phyloP scores from a whole-genome alignment of 2,113 vertebrate genomes.

The Pipa parva region DNA sequence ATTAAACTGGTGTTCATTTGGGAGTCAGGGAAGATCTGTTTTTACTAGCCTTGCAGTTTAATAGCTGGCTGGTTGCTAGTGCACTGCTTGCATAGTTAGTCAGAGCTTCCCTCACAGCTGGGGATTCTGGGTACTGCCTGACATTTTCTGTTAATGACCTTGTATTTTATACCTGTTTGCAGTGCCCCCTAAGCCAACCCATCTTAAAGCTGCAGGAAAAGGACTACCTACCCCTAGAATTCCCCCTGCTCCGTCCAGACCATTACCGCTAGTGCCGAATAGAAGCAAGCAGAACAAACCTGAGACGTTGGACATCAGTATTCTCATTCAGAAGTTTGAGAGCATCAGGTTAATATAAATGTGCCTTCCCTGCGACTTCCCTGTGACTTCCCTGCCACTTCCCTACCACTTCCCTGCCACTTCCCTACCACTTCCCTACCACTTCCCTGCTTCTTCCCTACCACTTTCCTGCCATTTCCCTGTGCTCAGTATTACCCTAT shows the following conservation, averaged over 20 bases:
- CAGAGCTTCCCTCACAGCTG: neutral
- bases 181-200: slow-evolving; percentile 82
- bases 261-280: slow-evolving; percentile 69
- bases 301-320: slow-evolving; percentile 64
- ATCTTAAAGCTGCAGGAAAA: slow-evolving; percentile 71
- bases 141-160: neutral
- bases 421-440: too few relatives aligned
- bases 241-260: slow-evolving; percentile 70
- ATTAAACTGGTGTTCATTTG: too few relatives aligned
- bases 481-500: too few relatives aligned
- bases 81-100: too few relatives aligned
- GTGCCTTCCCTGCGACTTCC: neutral
- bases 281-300: slow-evolving; percentile 52
- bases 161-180: slow-evolving; percentile 42
- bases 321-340: slow-evolving; percentile 76
- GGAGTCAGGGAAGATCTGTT: too few relatives aligned
- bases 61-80: too few relatives aligned
- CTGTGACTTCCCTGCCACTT: too few relatives aligned
- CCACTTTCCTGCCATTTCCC: too few relatives aligned
- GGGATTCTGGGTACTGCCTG: neutral
- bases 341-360: slow-evolving; percentile 64
- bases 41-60: too few relatives aligned
- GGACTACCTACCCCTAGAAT: slow-evolving; percentile 68
- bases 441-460: neutral
- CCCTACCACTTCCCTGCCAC: too few relatives aligned